Evolutionary conservation across 23 tunicate species (phyloP).

Genomic region (Diplosoma virens): DNA sequence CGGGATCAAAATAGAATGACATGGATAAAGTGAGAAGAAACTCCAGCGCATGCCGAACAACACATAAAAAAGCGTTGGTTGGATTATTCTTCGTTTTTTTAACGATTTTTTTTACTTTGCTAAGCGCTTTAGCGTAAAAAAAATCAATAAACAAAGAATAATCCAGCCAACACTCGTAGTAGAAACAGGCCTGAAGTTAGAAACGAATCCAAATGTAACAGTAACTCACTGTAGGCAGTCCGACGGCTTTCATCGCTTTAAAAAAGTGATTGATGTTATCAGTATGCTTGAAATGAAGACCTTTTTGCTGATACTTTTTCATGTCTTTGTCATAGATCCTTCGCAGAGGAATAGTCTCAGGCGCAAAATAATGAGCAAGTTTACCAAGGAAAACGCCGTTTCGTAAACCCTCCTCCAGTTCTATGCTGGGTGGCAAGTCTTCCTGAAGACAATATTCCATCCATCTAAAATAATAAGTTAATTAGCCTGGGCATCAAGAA

Average conservation of each 20-base stretch:
- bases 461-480: conserved; percentile 92
- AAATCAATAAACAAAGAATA: too few relatives aligned
- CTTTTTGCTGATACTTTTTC: conserved; percentile 81
- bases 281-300: conserved; percentile 96
- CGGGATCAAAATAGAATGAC: too few relatives aligned
- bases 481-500: too few relatives aligned
- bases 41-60: too few relatives aligned
- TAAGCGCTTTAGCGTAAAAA: too few relatives aligned
- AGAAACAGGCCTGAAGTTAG: too few relatives aligned
- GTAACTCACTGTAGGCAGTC: conserved; percentile 64
- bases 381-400: conserved; percentile 95
- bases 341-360: conserved; percentile 63
- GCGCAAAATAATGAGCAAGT: conserved; percentile 82
- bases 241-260: conserved; percentile 85
- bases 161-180: too few relatives aligned
- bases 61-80: too few relatives aligned
- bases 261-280: conserved; percentile 94
- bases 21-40: too few relatives aligned
- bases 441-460: conserved; percentile 86
- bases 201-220: too few relatives aligned
- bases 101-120: too few relatives aligned
- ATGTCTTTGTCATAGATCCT: conserved; percentile 94
- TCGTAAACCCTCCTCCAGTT: conserved; percentile 89
- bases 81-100: too few relatives aligned
- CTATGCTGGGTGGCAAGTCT: conserved; percentile 86